Evolutionary conservation across 2,113 vertebrate species (phyloP).

Genomic region (Cephalopterus ornatus): DNA sequence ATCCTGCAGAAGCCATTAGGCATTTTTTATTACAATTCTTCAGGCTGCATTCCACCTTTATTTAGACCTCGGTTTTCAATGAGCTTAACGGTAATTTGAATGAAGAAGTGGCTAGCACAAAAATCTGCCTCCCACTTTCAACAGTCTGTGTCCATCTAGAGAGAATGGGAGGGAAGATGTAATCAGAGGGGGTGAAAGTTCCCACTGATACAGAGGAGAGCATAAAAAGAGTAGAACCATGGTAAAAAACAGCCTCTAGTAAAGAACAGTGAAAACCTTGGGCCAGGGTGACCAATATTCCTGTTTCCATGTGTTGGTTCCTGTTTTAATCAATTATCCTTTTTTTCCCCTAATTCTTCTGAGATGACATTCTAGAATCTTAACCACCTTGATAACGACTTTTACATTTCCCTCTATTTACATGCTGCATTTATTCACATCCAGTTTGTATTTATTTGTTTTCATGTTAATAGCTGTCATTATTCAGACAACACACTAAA

Average conservation of each 20-base stretch:
- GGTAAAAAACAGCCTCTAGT: not conserved
- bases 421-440: not conserved
- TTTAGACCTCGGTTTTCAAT: not conserved
- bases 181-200: not conserved
- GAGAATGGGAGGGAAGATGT: not conserved
- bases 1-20: conserved; percentile 35
- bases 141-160: not conserved
- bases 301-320: not conserved
- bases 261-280: not conserved
- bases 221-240: not conserved
- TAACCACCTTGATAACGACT: not conserved
- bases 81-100: conserved; percentile 17
- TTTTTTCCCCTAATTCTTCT: not conserved
- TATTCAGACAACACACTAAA: not conserved
- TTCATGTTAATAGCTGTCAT: not conserved
- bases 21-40: conserved; percentile 37
- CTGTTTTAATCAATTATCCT: not conserved
- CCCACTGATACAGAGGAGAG: not conserved
- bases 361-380: not conserved
- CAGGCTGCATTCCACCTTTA: conserved; percentile 9
- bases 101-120: not conserved
- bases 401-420: not conserved
- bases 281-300: not conserved
- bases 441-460: not conserved
- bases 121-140: not conserved